These are phyloP conservation scores for Diploptera punctata DNA, from an alignment of 2,888 invertebrate species.

Conservation along the genomic window DNA sequence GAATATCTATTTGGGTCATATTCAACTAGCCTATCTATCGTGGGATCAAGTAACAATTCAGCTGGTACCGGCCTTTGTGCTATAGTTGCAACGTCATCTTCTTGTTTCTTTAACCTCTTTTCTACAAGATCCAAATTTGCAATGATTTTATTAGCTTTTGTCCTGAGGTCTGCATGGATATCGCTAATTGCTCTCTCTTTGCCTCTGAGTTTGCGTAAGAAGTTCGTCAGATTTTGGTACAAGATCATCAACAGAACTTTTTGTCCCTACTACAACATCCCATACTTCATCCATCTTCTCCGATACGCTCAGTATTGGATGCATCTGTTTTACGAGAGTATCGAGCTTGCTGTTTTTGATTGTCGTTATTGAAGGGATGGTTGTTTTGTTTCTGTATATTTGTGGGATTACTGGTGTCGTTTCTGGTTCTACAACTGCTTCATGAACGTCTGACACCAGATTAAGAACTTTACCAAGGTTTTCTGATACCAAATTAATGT, in stretches of 20 bases:
- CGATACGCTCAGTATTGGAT: slow-evolving; percentile 83
- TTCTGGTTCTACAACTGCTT: slow-evolving; percentile 79
- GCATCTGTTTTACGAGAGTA: slow-evolving; percentile 79
- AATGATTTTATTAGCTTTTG: slow-evolving; percentile 86
- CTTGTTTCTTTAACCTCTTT: slow-evolving; percentile 82
- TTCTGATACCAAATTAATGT: slow-evolving; percentile 82
- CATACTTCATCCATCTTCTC: slow-evolving; percentile 93
- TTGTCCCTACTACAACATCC: slow-evolving; percentile 89
- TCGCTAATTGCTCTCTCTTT: slow-evolving; percentile 87
- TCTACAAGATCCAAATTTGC: slow-evolving; percentile 85
- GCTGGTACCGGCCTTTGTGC: slow-evolving; percentile 78
- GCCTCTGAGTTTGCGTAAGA: slow-evolving; percentile 83
- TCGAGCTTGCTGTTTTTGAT: slow-evolving; percentile 78
- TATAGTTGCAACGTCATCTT: slow-evolving; percentile 79
- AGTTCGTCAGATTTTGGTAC: slow-evolving; percentile 87
- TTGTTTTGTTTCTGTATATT: slow-evolving; percentile 55
- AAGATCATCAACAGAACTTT: slow-evolving; percentile 84
- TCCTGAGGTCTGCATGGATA: slow-evolving; percentile 80
- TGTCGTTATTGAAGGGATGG: slow-evolving; percentile 60
- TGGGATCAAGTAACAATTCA: slow-evolving; percentile 76
- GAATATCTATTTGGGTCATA: slow-evolving; percentile 75
- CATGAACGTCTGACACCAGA: slow-evolving; percentile 82
- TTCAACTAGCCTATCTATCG: slow-evolving; percentile 79
- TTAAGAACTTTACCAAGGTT: slow-evolving; percentile 79
- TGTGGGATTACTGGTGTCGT: slow-evolving; percentile 37